Base-by-base conservation (phyloP, 35 echinoderm and acorn worm species). In the Apostichopus californicus region DNA sequence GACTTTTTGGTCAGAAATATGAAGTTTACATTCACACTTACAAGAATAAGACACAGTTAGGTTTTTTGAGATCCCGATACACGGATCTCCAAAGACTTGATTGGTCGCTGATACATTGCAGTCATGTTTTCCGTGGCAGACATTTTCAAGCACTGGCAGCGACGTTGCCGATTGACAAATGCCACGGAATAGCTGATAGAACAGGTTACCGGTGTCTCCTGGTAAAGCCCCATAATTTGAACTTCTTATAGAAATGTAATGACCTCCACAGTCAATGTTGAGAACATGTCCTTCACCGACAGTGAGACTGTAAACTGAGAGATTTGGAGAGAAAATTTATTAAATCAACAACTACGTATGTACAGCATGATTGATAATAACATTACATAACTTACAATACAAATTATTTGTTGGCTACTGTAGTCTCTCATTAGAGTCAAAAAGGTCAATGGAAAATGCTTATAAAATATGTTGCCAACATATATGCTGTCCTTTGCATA, bases 81-180 rank as follows among this genome's bases (percentile, higher is more conserved):
- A 83, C 9, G 80, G 28, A 56, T 83, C 80, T 56, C 80, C 80
- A 83, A 83, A 83, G 5, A 83, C 80, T 13, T 34, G 17, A 83
- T 55, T 83, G 8, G 80, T 83, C 5, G 80, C 80, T 17, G 12
- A 3, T 8, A 83, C 1, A 20, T 12, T 83, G 55, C 80, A 83
- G 6, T 9, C n/a, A 56, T 83, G 34, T 83, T 83, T 83, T 17
- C 80, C 53, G 6, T 83, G 80, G 80, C 80, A 83, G 14, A 4
- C 11, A 68, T 17, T 14, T 55, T 83, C 53, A 34, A 46, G 34
- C 80, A 83, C 80, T 83, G 46, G 55, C 80, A 17, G 52, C 9
- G 52, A 8, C 80, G 9, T 83, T 68, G 64, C 64, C 11, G 64
- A 68, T 18, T 68, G 64, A 18, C 64, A 68, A 4, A 68, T 18